These are phyloP conservation scores for Sterna hirundo DNA, from an alignment of 2,113 vertebrate genomes.

Conservation along the genomic window DNA sequence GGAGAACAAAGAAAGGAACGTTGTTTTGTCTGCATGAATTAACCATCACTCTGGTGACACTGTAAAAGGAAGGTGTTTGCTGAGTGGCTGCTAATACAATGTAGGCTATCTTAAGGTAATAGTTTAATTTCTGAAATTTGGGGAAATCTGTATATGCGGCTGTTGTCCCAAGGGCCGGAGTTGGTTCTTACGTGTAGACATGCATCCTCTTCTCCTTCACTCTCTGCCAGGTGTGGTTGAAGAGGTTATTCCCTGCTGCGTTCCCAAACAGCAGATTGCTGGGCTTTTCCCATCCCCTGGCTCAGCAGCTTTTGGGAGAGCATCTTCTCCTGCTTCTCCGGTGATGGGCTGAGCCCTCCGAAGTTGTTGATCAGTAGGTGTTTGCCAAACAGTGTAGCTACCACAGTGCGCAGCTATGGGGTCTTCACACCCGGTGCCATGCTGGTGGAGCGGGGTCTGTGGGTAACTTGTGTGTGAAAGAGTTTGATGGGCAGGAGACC, in stretches of 20 bases:
- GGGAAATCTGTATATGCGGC: too few relatives aligned
- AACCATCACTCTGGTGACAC: not conserved
- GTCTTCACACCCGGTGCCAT: rapidly evolving
- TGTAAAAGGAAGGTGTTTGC: not conserved
- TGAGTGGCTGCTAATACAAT: not conserved
- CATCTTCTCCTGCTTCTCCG: not conserved
- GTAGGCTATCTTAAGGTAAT: not conserved
- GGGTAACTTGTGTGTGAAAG: not conserved
- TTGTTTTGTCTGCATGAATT: not conserved
- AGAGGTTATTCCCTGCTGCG: not conserved
- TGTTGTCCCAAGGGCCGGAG: not conserved
- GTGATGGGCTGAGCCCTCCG: rapidly evolving
- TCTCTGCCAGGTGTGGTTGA: not conserved
- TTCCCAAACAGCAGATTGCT: not conserved
- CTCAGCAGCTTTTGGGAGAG: not conserved
- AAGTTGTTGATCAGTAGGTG: not conserved
- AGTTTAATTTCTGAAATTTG: not conserved
- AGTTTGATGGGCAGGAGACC: not conserved
- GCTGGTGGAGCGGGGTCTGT: not conserved
- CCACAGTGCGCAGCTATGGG: not conserved
- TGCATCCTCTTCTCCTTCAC: not conserved
- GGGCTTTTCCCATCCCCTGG: not conserved
- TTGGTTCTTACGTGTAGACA: not conserved
- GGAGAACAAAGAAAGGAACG: not conserved
- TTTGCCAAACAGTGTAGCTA: not conserved